Base-by-base conservation (phyloP, 1,140 invertebrate species). In the Helicoverpa zea region DNA sequence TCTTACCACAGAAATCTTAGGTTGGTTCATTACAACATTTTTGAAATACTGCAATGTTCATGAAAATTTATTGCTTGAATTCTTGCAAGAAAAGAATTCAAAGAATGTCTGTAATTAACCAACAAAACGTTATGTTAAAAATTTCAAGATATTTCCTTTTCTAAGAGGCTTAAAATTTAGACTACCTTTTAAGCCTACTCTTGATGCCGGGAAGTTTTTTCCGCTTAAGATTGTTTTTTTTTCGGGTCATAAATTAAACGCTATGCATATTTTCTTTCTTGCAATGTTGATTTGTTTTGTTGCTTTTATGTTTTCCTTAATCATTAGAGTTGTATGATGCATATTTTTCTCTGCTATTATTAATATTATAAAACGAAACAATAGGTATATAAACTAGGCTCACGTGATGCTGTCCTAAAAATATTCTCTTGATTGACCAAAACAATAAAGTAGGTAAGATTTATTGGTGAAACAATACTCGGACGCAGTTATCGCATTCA, bases 81-180 rank as follows among this genome's bases (percentile, higher is more conserved):
- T n/a, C 63, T 43, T 10, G 2, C 4, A 66, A 66, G 43, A 66
- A 13, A 70, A 43, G 52, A 54, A 70, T 16, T 49, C 49, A 16
- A 70, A 52, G 18, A 14, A 52, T 52, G 52, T 70, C 23, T 14
- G 66, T 54, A 70, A 70, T 70, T 70, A 49, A 49, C 63, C 63
- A 70, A 16, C 13, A 52, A 54, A 51, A 49, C 23, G 64, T 68
- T 49, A 51, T 54, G 23, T 54, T 70, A 52, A 54, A 70, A 30
- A 52, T 51, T 51, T 51, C 23, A 70, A 14, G 18, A 70, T 70
- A 54, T 70, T 70, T 54, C 23, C 49, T 4, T 2, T 13, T 0
- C 4, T 70, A 30, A 70, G 52, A 58, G 47, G 70, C 30, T 73
- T 58, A 35, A 43, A 73, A 35, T 73, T 73, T 52, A 58, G 52